Conservation (phyloP, 2,888 invertebrate genomes). For the Epirrhoe tristata region DNA sequence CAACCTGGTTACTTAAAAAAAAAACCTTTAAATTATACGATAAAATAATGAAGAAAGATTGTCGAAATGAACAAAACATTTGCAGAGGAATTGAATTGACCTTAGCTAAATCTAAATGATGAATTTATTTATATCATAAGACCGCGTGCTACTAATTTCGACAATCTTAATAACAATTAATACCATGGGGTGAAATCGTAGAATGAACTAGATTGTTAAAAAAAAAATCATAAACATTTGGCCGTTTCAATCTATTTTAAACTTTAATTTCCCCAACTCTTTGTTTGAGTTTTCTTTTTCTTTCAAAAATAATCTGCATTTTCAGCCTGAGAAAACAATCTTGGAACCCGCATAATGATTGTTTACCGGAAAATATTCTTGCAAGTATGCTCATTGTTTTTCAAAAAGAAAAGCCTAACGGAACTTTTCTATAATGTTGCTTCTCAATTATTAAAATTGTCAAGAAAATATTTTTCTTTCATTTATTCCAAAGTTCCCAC, state of each 20-base stretch:
- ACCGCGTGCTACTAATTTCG: no score
- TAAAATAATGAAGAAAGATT: no score
- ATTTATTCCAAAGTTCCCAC: constrained; percentile 14
- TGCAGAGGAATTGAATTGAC: neutral
- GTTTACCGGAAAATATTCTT: constrained; percentile 22
- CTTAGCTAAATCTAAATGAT: neutral
- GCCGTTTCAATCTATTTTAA: neutral
- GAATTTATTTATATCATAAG: no score
- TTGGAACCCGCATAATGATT: constrained; percentile 15
- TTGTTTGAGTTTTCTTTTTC: neutral
- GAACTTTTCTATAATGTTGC: constrained; percentile 18
- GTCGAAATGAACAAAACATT: neutral
- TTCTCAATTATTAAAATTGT: constrained; percentile 17
- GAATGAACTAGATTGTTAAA: neutral
- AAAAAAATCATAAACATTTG: neutral
- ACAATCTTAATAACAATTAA: no score
- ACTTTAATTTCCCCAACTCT: constrained; percentile 1
- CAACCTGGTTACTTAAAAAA: neutral
- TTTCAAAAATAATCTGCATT: constrained; percentile 16
- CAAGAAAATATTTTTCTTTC: constrained; percentile 29
- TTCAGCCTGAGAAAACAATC: constrained; percentile 20
- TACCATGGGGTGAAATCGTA: neutral
- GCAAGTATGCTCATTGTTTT: constrained; percentile 32
- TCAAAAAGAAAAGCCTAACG: constrained; percentile 30
- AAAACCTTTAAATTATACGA: neutral